These are phyloP conservation scores for Linyphia triangularis DNA, from an alignment of 2,888 invertebrate species.

Conservation along the genomic window DNA sequence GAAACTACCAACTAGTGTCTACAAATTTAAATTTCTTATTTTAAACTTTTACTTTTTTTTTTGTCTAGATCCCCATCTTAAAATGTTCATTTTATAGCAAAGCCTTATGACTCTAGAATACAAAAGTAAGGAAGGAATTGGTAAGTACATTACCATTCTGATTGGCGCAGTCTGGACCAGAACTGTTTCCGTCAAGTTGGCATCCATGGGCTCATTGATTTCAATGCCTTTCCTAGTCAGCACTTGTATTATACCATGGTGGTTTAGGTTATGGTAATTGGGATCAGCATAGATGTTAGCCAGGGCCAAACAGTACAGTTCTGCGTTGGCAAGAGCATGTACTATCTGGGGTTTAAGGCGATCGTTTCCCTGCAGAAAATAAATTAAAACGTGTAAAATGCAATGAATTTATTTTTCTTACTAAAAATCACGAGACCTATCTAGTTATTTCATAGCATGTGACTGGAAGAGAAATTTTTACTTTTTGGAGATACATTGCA, in stretches of 20 bases:
- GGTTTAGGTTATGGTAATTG: conserved; percentile 96
- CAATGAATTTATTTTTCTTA: no score
- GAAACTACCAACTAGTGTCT: no score
- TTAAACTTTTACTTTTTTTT: no score
- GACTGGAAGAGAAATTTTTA: no score
- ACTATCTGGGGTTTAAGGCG: conserved; percentile 95
- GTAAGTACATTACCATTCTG: conserved; percentile 86
- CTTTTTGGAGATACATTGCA: no score
- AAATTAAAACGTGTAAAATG: no score
- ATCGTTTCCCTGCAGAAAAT: conserved; percentile 88
- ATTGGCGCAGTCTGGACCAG: conserved; percentile 97
- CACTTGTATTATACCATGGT: conserved; percentile 96
- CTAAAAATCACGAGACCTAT: no score
- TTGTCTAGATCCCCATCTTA: no score
- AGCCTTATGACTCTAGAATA: background rate
- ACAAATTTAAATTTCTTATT: no score
- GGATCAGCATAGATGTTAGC: conserved; percentile 97
- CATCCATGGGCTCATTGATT: conserved; percentile 89
- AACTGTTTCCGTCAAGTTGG: conserved; percentile 95
- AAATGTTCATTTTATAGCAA: background rate
- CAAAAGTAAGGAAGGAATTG: no score
- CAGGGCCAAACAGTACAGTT: conserved; percentile 95
- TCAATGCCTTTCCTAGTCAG: conserved; percentile 94
- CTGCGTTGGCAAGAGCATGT: conserved; percentile 94
- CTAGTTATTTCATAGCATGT: no score